phyloP scores from a whole-genome alignment of 2,113 vertebrate species.

The Salminus brasiliensis region DNA sequence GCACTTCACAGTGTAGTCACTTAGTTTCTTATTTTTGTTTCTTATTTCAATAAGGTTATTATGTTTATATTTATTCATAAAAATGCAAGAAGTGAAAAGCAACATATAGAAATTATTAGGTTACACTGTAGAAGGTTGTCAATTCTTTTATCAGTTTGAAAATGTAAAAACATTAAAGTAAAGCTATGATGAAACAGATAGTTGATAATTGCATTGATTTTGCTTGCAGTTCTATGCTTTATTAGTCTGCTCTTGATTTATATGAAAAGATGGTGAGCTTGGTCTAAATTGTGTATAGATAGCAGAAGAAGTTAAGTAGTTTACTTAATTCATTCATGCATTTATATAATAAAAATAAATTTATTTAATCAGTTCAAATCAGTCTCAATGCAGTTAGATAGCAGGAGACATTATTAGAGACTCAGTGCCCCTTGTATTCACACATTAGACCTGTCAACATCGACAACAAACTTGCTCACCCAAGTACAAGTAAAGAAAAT shows the following conservation, averaged over 20 bases:
- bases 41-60: neutral
- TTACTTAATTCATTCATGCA: neutral
- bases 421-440: no score
- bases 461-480: no score
- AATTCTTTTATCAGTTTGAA: neutral
- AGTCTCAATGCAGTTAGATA: no score
- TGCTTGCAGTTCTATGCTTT: neutral
- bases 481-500: no score
- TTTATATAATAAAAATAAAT: neutral
- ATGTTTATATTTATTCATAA: no score
- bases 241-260: neutral
- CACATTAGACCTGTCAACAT: no score
- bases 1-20: no score
- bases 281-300: neutral
- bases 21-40: no score
- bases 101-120: neutral
- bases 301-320: neutral
- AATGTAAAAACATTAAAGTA: neutral
- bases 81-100: no score
- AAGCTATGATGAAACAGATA: no score
- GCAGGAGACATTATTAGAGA: no score
- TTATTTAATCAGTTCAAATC: neutral
- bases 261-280: neutral
- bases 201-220: neutral
- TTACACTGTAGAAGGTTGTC: neutral